Evolutionary conservation across 2,888 invertebrate species (phyloP).

Genomic region (Stenichneumon culpator): DNA sequence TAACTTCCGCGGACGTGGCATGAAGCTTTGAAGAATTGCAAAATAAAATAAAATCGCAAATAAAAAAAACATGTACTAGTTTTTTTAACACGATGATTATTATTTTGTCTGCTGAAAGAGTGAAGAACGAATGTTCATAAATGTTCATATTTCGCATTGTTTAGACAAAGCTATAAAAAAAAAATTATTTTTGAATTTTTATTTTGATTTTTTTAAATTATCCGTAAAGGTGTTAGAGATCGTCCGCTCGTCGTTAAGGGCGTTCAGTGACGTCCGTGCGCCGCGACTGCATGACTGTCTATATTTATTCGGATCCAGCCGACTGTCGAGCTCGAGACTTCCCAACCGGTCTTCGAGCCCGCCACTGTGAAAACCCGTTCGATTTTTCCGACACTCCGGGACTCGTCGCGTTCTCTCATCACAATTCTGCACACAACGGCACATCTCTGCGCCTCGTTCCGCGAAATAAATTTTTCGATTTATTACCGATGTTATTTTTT

Average conservation of each 20-base stretch:
- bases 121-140: too few species aligned
- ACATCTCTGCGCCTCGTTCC: constrained; percentile 28
- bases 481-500: too few species aligned
- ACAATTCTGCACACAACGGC: constrained; percentile 7
- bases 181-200: background rate
- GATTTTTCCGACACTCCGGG: constrained; percentile 68
- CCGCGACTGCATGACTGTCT: constrained; percentile 5
- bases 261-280: constrained; percentile 50
- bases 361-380: constrained; percentile 68
- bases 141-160: too few species aligned
- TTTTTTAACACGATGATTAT: background rate
- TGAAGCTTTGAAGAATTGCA: background rate
- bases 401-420: constrained; percentile 46
- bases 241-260: constrained; percentile 41
- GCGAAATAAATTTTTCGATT: constrained; percentile 22
- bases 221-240: background rate
- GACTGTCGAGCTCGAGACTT: constrained; percentile 56
- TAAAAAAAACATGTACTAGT: too few species aligned
- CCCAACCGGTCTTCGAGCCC: constrained; percentile 74
- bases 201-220: background rate
- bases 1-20: background rate
- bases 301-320: background rate
- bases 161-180: too few species aligned
- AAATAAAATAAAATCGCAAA: background rate
- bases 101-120: too few species aligned